phyloP scores from a whole-genome alignment of 2,888 invertebrate genomes.

The Drosophila subsilvestris region DNA sequence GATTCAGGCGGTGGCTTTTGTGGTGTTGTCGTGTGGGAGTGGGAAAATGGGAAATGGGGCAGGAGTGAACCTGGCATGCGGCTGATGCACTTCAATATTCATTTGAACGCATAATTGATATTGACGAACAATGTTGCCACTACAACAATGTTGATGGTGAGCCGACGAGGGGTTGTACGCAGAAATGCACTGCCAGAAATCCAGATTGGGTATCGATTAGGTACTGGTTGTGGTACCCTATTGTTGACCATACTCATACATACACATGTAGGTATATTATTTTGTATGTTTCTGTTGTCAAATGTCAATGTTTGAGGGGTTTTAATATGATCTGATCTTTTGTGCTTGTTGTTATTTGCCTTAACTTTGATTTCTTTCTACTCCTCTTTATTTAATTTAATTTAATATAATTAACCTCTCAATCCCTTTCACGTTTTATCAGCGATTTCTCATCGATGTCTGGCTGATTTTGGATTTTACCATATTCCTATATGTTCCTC shows the following conservation, averaged over 20 bases:
- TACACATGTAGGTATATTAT: too few relatives aligned
- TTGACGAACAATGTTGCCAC: constrained; percentile 75
- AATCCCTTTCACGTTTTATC: background rate
- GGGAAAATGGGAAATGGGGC: background rate
- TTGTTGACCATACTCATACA: too few relatives aligned
- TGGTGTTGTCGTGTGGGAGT: constrained; percentile 32
- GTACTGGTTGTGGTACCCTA: background rate
- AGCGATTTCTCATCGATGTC: background rate
- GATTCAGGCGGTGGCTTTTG: constrained; percentile 48
- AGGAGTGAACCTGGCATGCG: constrained; percentile 56
- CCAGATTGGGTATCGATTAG: background rate
- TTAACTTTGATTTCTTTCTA: too few relatives aligned
- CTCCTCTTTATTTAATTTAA: background rate
- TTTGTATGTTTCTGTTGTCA: too few relatives aligned
- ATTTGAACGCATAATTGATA: constrained; percentile 81
- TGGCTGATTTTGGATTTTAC: too few relatives aligned
- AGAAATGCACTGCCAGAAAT: constrained; percentile 31
- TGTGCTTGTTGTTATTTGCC: background rate
- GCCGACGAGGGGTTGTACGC: constrained; percentile 2
- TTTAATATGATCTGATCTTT: background rate
- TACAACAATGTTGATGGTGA: constrained; percentile 53
- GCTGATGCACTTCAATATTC: constrained; percentile 79
- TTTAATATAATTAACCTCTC: too few relatives aligned
- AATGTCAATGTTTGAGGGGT: background rate
- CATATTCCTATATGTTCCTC: too few relatives aligned